phyloP scores from a whole-genome alignment of 1,140 invertebrate species.

The Goniozus legneri region DNA sequence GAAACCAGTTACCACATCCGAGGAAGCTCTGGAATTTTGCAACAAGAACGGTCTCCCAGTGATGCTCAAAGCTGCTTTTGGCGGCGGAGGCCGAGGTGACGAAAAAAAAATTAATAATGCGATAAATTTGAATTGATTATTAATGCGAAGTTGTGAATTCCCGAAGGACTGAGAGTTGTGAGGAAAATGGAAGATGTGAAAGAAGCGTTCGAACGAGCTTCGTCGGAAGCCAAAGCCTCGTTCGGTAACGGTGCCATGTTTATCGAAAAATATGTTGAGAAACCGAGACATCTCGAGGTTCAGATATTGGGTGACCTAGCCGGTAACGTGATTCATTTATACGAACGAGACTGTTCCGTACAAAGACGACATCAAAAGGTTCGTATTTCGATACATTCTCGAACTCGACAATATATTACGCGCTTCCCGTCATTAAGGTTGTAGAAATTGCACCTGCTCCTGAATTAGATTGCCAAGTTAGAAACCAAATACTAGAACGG shows the following conservation, averaged over 20 bases:
- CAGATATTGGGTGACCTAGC: slow-evolving; percentile 92
- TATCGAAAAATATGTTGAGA: slow-evolving; percentile 97
- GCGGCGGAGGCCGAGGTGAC: slow-evolving; percentile 91
- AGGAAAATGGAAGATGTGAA: slow-evolving; percentile 88
- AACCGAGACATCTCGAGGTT: slow-evolving; percentile 97
- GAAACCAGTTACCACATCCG: slow-evolving; percentile 80
- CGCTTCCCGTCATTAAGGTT: slow-evolving; percentile 32
- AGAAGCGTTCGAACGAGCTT: slow-evolving; percentile 88
- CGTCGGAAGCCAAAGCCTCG: slow-evolving; percentile 90
- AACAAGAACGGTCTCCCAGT: slow-evolving; percentile 92
- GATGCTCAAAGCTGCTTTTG: slow-evolving; percentile 98
- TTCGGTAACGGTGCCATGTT: slow-evolving; percentile 99
- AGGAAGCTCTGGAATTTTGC: slow-evolving; percentile 91
- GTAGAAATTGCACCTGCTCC: slow-evolving; percentile 99
- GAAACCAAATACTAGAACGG: slow-evolving; percentile 85
- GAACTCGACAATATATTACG: neutral
- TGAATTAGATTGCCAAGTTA: slow-evolving; percentile 69
- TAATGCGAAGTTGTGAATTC: too few relatives aligned
- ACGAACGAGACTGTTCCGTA: slow-evolving; percentile 97
- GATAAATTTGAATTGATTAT: neutral
- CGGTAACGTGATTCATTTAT: slow-evolving; percentile 96
- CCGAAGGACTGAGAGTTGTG: slow-evolving; percentile 98
- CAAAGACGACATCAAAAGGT: slow-evolving; percentile 97
- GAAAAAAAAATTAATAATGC: too few relatives aligned
- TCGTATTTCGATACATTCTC: neutral